These are phyloP conservation scores for Manis pentadactyla DNA, from an alignment of 2,797 vertebrate genomes.

Conservation along the genomic window DNA sequence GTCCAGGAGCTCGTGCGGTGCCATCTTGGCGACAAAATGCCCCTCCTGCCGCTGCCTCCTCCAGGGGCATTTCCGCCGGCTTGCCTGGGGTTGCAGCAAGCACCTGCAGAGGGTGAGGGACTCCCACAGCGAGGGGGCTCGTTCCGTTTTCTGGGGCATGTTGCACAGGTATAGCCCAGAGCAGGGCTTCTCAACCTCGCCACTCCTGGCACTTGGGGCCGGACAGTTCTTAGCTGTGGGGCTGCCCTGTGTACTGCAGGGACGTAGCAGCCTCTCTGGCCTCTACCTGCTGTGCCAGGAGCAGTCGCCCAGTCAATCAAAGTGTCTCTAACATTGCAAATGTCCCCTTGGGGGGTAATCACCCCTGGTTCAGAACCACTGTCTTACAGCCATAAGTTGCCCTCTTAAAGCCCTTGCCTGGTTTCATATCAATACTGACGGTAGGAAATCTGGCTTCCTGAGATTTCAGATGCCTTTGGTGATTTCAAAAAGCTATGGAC, in stretches of 20 bases:
- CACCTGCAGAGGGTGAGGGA: not conserved
- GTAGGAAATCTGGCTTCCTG: not conserved
- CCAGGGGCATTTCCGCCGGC: fast-evolving
- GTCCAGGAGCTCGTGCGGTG: not conserved
- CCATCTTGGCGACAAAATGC: not conserved
- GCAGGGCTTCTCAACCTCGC: not conserved
- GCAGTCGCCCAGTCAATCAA: not conserved
- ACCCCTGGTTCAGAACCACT: not conserved
- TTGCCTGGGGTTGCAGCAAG: not conserved
- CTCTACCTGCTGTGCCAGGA: not conserved
- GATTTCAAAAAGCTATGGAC: not conserved
- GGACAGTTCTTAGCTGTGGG: not conserved
- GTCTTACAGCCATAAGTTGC: not conserved
- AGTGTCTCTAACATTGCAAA: not conserved
- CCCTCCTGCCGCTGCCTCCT: not conserved
- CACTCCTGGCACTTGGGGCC: fast-evolving
- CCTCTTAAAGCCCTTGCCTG: not conserved
- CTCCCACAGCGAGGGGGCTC: not conserved
- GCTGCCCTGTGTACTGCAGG: not conserved
- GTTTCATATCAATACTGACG: not conserved
- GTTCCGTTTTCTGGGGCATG: fast-evolving
- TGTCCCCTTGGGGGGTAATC: not conserved
- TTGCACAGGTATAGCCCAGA: not conserved
- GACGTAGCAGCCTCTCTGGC: not conserved
- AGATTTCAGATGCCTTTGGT: not conserved